Evolutionary conservation across 37 sponge, comb jelly and placozoan species (phyloP).

Genomic region (Geodia barretti): DNA sequence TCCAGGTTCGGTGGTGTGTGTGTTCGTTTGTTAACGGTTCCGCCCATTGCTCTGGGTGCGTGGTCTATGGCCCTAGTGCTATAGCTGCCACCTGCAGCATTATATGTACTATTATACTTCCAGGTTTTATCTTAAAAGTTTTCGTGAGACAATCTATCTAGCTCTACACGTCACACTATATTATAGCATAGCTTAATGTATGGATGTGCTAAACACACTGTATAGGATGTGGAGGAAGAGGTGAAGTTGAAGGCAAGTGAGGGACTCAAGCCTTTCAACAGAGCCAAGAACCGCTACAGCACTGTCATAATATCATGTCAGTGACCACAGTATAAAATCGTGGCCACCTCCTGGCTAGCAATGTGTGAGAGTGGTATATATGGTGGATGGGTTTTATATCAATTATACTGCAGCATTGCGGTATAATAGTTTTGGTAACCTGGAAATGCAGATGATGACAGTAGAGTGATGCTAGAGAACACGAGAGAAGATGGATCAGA

Average conservation of each 20-base stretch:
- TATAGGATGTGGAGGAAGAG: not conserved
- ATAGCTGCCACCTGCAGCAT: no score
- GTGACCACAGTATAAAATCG: not conserved
- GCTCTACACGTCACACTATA: no score
- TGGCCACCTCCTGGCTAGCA: not conserved
- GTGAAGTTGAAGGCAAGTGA: not conserved
- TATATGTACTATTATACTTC: no score
- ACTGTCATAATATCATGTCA: not conserved
- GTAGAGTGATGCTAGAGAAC: slow-evolving; percentile 11
- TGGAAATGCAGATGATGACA: slow-evolving; percentile 26
- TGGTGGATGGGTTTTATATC: no score
- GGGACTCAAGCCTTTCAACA: not conserved
- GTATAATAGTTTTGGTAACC: not conserved
- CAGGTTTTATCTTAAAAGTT: no score
- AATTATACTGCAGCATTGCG: no score
- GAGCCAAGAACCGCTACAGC: not conserved
- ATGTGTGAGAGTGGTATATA: no score
- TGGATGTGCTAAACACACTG: no score
- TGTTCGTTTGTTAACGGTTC: not conserved
- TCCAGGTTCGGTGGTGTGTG: not conserved
- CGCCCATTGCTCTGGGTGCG: not conserved
- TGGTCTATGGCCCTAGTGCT: no score
- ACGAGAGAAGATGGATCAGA: slow-evolving; percentile 12
- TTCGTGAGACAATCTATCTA: no score
- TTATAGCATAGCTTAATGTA: no score